These are phyloP conservation scores for Anoplolepis gracilipes DNA, from an alignment of 1,140 invertebrate genomes.

Conservation along the genomic window DNA sequence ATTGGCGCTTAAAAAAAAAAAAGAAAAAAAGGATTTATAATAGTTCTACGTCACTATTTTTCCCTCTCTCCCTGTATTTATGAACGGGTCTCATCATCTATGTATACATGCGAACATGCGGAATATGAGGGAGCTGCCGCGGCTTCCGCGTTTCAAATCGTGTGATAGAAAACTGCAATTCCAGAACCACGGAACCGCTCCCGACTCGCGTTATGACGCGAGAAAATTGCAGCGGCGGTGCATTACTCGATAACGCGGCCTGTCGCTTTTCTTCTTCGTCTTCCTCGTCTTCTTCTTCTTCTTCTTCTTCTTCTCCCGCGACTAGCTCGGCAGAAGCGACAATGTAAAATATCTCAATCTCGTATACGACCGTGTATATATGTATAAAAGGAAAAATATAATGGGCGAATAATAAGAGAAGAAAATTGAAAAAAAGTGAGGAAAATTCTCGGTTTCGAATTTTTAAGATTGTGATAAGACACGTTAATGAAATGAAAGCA, in stretches of 20 bases:
- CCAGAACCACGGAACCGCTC: slow-evolving; percentile 29
- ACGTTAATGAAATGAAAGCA: not conserved
- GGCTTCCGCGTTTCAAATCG: slow-evolving; percentile 33
- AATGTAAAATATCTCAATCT: slow-evolving; percentile 34
- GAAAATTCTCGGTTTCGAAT: not conserved
- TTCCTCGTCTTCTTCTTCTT: too few species aligned
- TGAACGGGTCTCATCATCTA: slow-evolving; percentile 20
- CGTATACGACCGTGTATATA: not conserved
- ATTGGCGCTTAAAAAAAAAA: slow-evolving; percentile 50
- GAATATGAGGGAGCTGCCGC: not conserved
- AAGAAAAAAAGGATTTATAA: not conserved
- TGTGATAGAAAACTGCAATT: slow-evolving; percentile 59
- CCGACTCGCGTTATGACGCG: slow-evolving; percentile 44
- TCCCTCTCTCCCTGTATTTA: not conserved
- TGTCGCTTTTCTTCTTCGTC: not conserved
- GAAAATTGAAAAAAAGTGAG: too few species aligned
- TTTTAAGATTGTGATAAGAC: not conserved
- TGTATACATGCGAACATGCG: slow-evolving; percentile 15
- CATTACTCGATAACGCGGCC: slow-evolving; percentile 45
- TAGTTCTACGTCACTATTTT: not conserved
- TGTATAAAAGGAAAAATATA: not conserved
- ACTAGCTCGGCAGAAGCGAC: not conserved
- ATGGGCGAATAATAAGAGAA: not conserved
- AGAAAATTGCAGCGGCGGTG: slow-evolving; percentile 43
- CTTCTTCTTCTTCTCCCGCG: too few species aligned